These are phyloP conservation scores for Epizoanthus ramosus DNA, from an alignment of 92 coral and sea anemone species.

Conservation along the genomic window DNA sequence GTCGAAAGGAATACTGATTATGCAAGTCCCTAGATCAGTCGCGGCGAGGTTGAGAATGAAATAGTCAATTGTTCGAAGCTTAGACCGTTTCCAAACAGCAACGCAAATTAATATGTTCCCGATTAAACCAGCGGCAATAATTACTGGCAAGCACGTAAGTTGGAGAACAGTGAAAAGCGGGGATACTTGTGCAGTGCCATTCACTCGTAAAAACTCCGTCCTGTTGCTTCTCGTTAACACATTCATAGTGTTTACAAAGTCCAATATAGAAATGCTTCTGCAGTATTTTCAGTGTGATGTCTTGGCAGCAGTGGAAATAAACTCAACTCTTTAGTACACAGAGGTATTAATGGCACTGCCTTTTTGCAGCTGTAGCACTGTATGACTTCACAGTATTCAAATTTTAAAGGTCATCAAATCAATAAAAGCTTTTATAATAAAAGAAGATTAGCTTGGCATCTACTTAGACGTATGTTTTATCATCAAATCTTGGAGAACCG, in stretches of 20 bases:
- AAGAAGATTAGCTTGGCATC: neutral
- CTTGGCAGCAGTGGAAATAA: neutral
- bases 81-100: slow-evolving; percentile 71
- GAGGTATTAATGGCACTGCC: neutral
- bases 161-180: slow-evolving; percentile 49
- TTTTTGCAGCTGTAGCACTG: neutral
- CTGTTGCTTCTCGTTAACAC: slow-evolving; percentile 4
- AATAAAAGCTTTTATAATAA: neutral
- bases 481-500: neutral
- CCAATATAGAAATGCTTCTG: neutral
- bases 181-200: neutral
- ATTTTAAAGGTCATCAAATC: neutral
- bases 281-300: neutral
- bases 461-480: neutral
- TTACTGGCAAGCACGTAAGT: slow-evolving; percentile 74
- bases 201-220: neutral
- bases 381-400: neutral
- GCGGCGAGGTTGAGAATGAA: slow-evolving; percentile 77
- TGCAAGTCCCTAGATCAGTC: slow-evolving; percentile 47
- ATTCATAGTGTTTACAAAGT: neutral
- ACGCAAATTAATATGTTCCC: slow-evolving; percentile 76
- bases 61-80: slow-evolving; percentile 77
- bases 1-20: slow-evolving; percentile 80
- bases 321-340: neutral
- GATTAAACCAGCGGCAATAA: slow-evolving; percentile 71